phyloP scores from a whole-genome alignment of 2,797 vertebrate species.

The Premnoplex brunnescens region DNA sequence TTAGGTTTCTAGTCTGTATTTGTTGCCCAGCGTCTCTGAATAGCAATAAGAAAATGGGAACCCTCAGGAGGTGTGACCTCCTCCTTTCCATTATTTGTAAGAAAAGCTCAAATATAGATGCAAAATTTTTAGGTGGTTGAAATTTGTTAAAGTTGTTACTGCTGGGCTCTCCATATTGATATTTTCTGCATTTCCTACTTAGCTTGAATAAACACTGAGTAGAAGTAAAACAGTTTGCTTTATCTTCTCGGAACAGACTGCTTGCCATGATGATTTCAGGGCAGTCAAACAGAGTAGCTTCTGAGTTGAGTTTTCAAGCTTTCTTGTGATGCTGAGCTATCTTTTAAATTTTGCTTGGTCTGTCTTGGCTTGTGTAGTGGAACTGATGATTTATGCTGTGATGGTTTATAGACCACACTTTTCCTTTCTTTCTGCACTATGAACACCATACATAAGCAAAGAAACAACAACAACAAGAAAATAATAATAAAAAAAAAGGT shows the following conservation, averaged over 20 bases:
- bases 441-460: background rate
- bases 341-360: background rate
- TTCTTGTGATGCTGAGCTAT: background rate
- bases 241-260: conserved; percentile 7
- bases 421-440: background rate
- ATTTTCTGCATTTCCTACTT: background rate
- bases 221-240: background rate
- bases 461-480: background rate
- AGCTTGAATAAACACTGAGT: background rate
- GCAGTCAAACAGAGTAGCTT: background rate
- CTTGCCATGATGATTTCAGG: background rate
- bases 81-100: background rate
- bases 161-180: background rate
- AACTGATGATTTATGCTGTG: background rate
- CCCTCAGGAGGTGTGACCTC: background rate
- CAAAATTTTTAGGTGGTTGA: background rate
- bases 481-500: background rate
- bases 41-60: background rate
- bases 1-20: background rate
- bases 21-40: background rate
- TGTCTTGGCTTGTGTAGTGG: background rate
- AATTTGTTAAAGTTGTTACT: background rate
- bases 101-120: background rate
- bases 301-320: background rate
- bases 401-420: background rate